Conservation (phyloP, 2,888 invertebrate species). For the Odontothrips loti region DNA sequence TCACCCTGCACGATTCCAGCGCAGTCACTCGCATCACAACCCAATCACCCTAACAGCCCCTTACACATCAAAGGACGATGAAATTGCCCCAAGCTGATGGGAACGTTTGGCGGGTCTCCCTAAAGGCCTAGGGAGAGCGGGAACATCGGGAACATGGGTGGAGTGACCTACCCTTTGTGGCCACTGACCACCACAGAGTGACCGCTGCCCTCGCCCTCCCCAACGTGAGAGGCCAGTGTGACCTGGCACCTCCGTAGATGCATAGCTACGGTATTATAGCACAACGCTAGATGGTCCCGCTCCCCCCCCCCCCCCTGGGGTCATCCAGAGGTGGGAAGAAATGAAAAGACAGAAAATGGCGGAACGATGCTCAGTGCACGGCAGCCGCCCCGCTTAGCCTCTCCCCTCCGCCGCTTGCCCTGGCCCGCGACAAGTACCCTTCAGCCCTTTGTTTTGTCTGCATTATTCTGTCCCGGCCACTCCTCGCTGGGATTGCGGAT, state of each 20-base stretch:
- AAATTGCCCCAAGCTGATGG: constrained; percentile 11
- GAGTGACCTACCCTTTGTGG: too few species aligned
- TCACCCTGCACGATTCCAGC: background rate
- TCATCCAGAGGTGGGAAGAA: too few species aligned
- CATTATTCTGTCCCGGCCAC: constrained; percentile 1
- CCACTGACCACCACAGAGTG: too few species aligned
- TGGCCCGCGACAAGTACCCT: background rate
- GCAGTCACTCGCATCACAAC: background rate
- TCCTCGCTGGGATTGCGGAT: background rate
- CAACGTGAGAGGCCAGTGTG: too few species aligned
- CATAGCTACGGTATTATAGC: too few species aligned
- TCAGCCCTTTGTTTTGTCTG: background rate
- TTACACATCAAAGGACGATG: constrained; percentile 11
- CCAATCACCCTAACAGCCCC: constrained; percentile 11
- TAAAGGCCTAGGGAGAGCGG: background rate
- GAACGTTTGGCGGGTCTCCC: background rate
- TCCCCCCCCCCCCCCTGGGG: too few species aligned
- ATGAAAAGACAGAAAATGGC: too few species aligned
- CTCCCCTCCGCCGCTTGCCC: background rate
- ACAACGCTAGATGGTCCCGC: too few species aligned
- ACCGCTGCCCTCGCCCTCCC: too few species aligned
- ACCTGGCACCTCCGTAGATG: too few species aligned
- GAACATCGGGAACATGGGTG: background rate
- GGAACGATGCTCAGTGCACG: background rate
- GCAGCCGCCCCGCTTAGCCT: too few species aligned